Evolutionary conservation across 2,113 vertebrate genomes (phyloP).

Genomic region (Ammospiza nelsoni): DNA sequence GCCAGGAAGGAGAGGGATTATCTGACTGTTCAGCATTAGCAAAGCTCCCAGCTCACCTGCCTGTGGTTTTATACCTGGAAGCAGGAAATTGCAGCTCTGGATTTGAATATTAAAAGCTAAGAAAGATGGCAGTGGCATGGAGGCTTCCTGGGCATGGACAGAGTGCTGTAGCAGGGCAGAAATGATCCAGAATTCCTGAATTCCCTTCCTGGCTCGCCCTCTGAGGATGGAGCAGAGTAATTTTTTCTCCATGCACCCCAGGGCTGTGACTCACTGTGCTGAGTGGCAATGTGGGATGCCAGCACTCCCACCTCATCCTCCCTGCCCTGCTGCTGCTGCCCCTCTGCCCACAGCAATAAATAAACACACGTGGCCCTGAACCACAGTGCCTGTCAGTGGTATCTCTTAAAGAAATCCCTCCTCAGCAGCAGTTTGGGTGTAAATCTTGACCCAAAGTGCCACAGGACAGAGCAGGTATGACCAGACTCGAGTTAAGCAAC

Average conservation of each 20-base stretch:
- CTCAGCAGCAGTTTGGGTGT: rapidly evolving
- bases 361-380: neutral
- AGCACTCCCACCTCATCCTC: neutral
- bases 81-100: neutral
- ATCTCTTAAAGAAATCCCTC: neutral
- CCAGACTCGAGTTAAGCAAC: neutral
- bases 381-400: neutral
- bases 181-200: rapidly evolving
- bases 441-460: neutral
- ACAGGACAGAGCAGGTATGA: neutral
- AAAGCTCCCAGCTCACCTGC: neutral
- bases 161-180: neutral
- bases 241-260: neutral
- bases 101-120: neutral
- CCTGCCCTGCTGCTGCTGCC: neutral
- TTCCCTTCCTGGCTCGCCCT: neutral
- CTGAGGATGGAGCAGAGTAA: neutral
- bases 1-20: neutral
- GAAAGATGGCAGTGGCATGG: neutral
- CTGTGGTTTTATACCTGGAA: neutral
- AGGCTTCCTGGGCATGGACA: neutral
- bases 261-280: constrained; percentile 3
- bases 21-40: neutral
- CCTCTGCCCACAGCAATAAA: neutral
- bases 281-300: neutral